phyloP scores from a whole-genome alignment of 2,888 invertebrate species.

The Patella caerulea region DNA sequence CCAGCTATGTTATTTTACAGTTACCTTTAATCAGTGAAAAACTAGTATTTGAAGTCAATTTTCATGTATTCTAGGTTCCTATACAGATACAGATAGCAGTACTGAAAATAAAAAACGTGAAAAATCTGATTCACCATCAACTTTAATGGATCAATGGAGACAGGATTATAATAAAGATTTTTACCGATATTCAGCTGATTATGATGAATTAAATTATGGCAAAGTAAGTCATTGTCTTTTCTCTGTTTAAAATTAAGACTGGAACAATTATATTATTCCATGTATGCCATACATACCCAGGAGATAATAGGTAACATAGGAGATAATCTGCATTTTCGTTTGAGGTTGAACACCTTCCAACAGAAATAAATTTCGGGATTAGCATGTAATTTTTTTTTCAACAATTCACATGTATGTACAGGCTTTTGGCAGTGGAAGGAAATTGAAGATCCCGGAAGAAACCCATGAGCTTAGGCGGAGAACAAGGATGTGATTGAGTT shows the following conservation, averaged over 20 bases:
- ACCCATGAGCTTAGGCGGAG: too few relatives aligned
- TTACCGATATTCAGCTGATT: conserved; percentile 63
- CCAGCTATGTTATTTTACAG: too few relatives aligned
- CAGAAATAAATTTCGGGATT: too few relatives aligned
- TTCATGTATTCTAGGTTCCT: conserved; percentile 52
- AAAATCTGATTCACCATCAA: conserved; percentile 63
- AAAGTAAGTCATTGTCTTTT: conserved; percentile 15
- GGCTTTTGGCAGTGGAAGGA: too few relatives aligned
- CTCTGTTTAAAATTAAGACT: background rate
- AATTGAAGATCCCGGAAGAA: too few relatives aligned
- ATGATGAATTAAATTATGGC: conserved; percentile 57
- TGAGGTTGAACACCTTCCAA: too few relatives aligned
- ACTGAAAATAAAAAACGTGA: conserved; percentile 63
- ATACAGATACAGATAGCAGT: conserved; percentile 65
- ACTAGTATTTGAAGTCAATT: background rate
- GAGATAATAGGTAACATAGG: background rate
- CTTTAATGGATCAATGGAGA: conserved; percentile 64
- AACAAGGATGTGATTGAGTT: too few relatives aligned
- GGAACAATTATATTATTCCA: too few relatives aligned
- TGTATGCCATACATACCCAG: background rate
- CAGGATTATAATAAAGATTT: conserved; percentile 60
- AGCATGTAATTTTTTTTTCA: too few relatives aligned
- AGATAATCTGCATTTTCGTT: background rate
- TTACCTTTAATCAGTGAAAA: too few relatives aligned
- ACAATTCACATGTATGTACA: too few relatives aligned